Evolutionary conservation across 2,888 invertebrate species (phyloP), one percentile per base, ranked within the genome.

Genomic region (Andrena flavipes): DNA sequence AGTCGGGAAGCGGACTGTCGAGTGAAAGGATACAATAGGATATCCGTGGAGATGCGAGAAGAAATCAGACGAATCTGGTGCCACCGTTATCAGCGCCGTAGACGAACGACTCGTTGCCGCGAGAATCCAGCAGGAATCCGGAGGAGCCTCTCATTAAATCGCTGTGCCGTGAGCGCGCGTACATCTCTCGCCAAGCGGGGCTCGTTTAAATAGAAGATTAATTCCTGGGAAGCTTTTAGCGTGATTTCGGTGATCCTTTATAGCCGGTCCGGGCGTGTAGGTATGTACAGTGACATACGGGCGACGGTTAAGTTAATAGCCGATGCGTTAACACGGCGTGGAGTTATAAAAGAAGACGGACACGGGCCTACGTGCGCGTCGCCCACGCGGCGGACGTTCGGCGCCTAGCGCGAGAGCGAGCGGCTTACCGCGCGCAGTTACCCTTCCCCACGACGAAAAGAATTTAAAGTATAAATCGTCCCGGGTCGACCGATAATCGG

Each of bases 271-370:
- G 54, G 42, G 49, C 72, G 49, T 79, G 73, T 73, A 79, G 79
- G 83, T 81, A 87, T 80, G 42, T 84, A 87, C 76, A 76, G 72
- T 87, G 81, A 85, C 84, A 77, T 72, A 84, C 78, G 69, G 75
- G 33, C 77, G 70, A 79, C 80, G 84, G 77, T 87, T 80, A 79
- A 77, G 63, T 87, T 86, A 88, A 86, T 82, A 82, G 78, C 74
- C 77, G 67, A 68, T 69, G 76, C 85, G 65, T 87, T 79, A 79
- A 84, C 82, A 84, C 82, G 51, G 54, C 6, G 75, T 54, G 60
- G 82, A 62, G 77, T 71, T 78, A 75, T 78, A 80, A 87, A 83
- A 65, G 72, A 71, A 63, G 73, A 79, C 23, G 62, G 56, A 69
- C 75, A 51, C 56, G 56, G 68, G 63, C 68, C 65, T 80, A 77